Evolutionary conservation across 2,797 vertebrate genomes (phyloP).

Genomic region (Alauda arvensis): DNA sequence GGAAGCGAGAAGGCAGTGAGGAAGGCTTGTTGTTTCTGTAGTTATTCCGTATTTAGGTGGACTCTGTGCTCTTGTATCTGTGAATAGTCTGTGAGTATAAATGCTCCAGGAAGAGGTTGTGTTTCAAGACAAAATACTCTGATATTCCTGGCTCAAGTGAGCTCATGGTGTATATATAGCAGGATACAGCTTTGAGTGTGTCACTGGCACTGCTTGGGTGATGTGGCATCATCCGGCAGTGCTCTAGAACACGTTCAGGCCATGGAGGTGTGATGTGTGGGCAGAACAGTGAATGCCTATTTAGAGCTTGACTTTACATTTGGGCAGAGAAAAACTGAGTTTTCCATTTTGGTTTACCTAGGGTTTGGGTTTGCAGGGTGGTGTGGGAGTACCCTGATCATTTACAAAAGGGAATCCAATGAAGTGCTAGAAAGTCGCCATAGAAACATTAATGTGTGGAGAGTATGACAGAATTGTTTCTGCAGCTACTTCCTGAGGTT

Average conservation of each 20-base stretch:
- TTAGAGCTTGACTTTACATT: conserved; percentile 28
- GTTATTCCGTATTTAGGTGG: neutral
- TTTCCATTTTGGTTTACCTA: conserved; percentile 38
- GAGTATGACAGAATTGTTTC: conserved; percentile 12
- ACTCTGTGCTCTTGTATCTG: neutral
- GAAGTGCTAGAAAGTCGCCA: conserved; percentile 44
- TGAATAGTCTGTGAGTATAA: neutral
- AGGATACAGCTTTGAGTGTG: neutral
- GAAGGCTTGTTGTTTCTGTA: neutral
- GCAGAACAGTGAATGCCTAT: neutral
- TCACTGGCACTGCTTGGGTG: neutral
- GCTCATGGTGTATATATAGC: conserved; percentile 26
- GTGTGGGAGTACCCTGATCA: conserved; percentile 18
- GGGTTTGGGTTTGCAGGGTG: conserved; percentile 11
- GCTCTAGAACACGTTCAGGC: conserved; percentile 27
- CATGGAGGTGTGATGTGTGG: conserved; percentile 25
- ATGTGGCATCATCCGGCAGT: neutral
- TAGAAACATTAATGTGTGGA: conserved; percentile 44
- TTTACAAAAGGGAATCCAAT: conserved; percentile 36
- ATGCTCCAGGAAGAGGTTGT: neutral
- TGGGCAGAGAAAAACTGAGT: neutral
- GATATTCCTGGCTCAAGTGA: conserved; percentile 33
- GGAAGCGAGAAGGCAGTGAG: neutral
- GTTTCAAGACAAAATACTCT: conserved; percentile 26
- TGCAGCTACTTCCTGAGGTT: neutral